phyloP scores from a whole-genome alignment of 2,797 vertebrate genomes.

The Rhynchotus rufescens region DNA sequence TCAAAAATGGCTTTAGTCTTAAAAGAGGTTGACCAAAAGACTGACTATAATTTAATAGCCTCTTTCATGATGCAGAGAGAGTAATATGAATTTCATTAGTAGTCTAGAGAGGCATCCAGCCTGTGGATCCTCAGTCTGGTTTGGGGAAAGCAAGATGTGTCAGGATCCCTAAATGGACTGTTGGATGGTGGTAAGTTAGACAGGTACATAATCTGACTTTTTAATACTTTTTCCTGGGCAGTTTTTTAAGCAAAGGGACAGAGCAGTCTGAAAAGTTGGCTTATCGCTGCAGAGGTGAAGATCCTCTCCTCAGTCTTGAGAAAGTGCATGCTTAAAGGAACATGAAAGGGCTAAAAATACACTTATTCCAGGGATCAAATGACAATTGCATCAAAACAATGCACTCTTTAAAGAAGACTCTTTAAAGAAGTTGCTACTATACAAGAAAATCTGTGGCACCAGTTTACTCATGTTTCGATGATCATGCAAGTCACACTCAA shows the following conservation, averaged over 20 bases:
- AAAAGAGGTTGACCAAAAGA: background rate
- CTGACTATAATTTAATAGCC: background rate
- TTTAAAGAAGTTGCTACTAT: background rate
- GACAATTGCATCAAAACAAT: background rate
- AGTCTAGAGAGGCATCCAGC: background rate
- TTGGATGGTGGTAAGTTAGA: background rate
- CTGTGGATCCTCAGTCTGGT: background rate
- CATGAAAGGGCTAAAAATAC: background rate
- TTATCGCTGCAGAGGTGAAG: background rate
- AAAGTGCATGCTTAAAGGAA: background rate
- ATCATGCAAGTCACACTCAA: background rate
- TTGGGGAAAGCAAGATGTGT: background rate
- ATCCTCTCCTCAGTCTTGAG: background rate
- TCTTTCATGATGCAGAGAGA: background rate
- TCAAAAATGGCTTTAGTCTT: background rate
- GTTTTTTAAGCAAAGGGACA: background rate
- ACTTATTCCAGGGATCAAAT: background rate
- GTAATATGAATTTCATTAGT: background rate
- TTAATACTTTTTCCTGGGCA: background rate
- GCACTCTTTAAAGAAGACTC: background rate
- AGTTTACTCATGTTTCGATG: background rate
- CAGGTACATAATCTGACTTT: background rate
- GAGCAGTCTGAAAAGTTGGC: background rate
- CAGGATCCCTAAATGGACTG: background rate
- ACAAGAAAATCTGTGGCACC: background rate